These are phyloP conservation scores for Aythya baeri DNA, from an alignment of 2,113 vertebrate species.

Conservation along the genomic window DNA sequence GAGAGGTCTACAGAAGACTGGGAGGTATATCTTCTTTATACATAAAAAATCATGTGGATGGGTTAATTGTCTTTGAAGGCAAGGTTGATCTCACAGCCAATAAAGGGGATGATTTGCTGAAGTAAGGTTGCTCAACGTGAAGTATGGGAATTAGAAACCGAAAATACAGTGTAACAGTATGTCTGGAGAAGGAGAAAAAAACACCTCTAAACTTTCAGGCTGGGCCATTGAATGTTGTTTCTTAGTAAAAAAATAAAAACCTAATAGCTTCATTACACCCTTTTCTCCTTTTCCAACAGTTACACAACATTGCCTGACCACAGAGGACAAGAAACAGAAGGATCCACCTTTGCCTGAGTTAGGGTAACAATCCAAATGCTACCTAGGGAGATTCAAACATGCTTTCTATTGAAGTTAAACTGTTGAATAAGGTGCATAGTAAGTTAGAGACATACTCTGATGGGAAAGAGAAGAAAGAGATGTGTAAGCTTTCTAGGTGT, in stretches of 20 bases:
- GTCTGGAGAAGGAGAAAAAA: not conserved
- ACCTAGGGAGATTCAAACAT: not conserved
- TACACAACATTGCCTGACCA: not conserved
- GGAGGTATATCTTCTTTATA: not conserved
- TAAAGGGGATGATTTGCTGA: not conserved
- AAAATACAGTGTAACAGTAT: not conserved
- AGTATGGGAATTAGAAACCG: not conserved
- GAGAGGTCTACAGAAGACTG: not conserved
- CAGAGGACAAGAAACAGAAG: not conserved
- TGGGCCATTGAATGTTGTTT: not conserved
- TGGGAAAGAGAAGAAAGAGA: not conserved
- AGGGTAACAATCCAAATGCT: not conserved
- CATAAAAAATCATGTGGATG: not conserved
- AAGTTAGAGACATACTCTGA: not conserved
- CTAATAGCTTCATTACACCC: not conserved
- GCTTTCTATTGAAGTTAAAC: not conserved
- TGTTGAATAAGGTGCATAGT: not conserved
- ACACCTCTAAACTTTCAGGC: not conserved
- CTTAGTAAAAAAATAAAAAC: not conserved
- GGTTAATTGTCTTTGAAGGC: not conserved
- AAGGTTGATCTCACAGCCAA: not conserved
- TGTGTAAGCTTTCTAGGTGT: not conserved
- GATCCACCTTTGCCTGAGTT: not conserved
- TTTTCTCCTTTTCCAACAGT: not conserved
- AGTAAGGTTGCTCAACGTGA: not conserved